phyloP scores from a whole-genome alignment of 2,113 vertebrate species.

The Callorhinus ursinus region DNA sequence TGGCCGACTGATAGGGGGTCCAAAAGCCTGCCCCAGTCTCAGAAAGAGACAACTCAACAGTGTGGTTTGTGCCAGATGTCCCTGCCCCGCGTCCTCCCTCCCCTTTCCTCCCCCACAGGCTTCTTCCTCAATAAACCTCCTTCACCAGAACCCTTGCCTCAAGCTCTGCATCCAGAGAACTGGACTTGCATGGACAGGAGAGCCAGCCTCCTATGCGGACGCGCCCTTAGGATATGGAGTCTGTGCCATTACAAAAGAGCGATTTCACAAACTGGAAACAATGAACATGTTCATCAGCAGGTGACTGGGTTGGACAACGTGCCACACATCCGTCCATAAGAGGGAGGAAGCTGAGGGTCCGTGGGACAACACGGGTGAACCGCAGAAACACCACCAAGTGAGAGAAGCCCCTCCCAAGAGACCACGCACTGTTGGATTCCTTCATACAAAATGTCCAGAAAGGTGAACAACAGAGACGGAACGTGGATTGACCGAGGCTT shows the following conservation, averaged over 20 bases:
- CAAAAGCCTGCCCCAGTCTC: not conserved
- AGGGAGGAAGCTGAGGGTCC: fast-evolving
- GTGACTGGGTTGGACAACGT: not conserved
- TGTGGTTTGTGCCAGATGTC: too few relatives aligned
- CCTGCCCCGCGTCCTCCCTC: not conserved
- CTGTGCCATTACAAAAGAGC: not conserved
- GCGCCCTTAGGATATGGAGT: fast-evolving
- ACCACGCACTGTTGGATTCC: fast-evolving
- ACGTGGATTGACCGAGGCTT: fast-evolving
- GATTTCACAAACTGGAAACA: not conserved
- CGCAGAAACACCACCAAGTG: fast-evolving
- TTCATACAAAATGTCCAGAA: fast-evolving
- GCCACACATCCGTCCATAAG: fast-evolving
- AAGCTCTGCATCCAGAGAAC: not conserved
- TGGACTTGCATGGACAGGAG: not conserved
- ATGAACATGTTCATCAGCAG: fast-evolving
- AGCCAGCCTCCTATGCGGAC: too few relatives aligned
- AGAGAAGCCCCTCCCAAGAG: not conserved
- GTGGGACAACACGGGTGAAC: fast-evolving
- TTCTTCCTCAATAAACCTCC: not conserved
- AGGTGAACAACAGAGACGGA: not conserved
- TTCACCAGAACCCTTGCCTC: not conserved
- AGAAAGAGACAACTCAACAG: fast-evolving
- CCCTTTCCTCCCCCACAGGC: not conserved
- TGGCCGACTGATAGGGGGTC: fast-evolving